Evolutionary conservation across 1,140 invertebrate species (phyloP).

Genomic region (Ceratina japonica): DNA sequence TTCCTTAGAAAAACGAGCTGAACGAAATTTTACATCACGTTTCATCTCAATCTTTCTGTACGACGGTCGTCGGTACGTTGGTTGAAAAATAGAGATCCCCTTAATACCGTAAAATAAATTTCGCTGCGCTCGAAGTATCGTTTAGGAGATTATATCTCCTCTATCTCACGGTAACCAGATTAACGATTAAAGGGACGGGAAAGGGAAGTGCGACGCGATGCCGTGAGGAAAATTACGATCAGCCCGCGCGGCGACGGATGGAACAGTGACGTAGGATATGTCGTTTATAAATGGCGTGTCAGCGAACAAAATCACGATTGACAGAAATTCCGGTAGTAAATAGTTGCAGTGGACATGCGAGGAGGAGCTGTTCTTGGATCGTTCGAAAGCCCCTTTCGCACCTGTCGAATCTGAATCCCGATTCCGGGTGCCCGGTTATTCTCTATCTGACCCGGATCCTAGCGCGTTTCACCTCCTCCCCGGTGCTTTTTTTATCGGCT

Average conservation of each 20-base stretch:
- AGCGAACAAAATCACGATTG: conserved; percentile 29
- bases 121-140: neutral
- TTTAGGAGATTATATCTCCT: conserved; percentile 9
- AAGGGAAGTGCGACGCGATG: neutral
- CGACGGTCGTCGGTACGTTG: too few relatives aligned
- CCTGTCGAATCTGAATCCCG: neutral
- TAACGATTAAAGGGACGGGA: neutral
- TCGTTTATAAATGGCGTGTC: conserved; percentile 47
- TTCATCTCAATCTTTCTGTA: too few relatives aligned
- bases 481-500: neutral
- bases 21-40: too few relatives aligned
- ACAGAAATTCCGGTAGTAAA: conserved; percentile 29
- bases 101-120: conserved; percentile 1
- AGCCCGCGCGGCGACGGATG: neutral
- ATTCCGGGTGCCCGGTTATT: neutral
- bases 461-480: conserved; percentile 1
- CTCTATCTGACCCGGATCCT: conserved; percentile 10
- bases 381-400: conserved; percentile 9
- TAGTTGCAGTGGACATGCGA: neutral
- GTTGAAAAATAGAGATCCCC: neutral
- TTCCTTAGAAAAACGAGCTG: too few relatives aligned
- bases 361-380: neutral
- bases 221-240: conserved; percentile 4
- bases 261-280: conserved; percentile 23
- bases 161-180: conserved; percentile 32